phyloP scores from a whole-genome alignment of 1,140 invertebrate genomes.

The Bradysia coprophila region DNA sequence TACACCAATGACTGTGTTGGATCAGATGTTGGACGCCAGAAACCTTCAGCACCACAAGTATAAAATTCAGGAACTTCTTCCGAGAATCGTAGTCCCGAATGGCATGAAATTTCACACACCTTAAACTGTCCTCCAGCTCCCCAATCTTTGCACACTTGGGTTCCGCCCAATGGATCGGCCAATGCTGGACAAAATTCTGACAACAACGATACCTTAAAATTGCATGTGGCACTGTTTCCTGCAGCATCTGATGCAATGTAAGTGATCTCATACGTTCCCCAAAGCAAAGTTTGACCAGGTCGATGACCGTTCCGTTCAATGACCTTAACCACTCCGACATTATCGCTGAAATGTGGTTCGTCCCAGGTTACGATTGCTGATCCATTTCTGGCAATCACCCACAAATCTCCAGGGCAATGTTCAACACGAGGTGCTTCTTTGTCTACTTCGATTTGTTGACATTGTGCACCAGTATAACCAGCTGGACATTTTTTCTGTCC shows the following conservation, averaged over 20 bases:
- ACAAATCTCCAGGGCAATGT: slow-evolving; percentile 81
- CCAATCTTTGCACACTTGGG: slow-evolving; percentile 86
- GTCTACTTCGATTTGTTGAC: slow-evolving; percentile 66
- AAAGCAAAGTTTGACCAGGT: slow-evolving; percentile 77
- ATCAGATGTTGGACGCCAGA: slow-evolving; percentile 76
- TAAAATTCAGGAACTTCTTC: slow-evolving; percentile 86
- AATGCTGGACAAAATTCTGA: slow-evolving; percentile 79
- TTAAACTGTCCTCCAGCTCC: slow-evolving; percentile 90
- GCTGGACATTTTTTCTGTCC: slow-evolving; percentile 72
- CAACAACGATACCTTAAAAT: slow-evolving; percentile 83
- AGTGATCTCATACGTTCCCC: slow-evolving; percentile 84
- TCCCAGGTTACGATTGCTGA: slow-evolving; percentile 88
- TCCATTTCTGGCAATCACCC: slow-evolving; percentile 84
- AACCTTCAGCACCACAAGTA: slow-evolving; percentile 89
- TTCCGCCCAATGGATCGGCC: slow-evolving; percentile 72
- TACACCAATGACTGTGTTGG: slow-evolving; percentile 64
- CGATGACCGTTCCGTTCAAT: slow-evolving; percentile 72
- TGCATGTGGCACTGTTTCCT: slow-evolving; percentile 79
- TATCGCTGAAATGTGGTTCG: slow-evolving; percentile 79
- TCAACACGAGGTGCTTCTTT: slow-evolving; percentile 73
- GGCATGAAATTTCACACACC: slow-evolving; percentile 77
- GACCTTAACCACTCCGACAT: slow-evolving; percentile 59
- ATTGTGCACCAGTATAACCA: slow-evolving; percentile 67
- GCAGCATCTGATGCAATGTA: slow-evolving; percentile 84
- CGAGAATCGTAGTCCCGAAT: slow-evolving; percentile 71